phyloP scores from a whole-genome alignment of 2,888 invertebrate species.

The Agrochola lota region DNA sequence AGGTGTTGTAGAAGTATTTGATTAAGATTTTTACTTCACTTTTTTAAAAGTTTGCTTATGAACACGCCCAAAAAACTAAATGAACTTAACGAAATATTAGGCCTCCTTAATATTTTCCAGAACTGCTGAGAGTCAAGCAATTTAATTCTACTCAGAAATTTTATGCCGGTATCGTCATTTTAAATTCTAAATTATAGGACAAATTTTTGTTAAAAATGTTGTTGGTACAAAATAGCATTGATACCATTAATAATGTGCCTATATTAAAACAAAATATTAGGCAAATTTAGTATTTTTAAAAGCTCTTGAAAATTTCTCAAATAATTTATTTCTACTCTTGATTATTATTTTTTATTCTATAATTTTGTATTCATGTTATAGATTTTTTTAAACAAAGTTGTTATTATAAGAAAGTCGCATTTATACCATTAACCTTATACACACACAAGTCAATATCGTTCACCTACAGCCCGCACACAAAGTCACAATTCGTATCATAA shows the following conservation, averaged over 20 bases:
- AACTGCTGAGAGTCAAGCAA: background rate
- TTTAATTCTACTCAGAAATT: no score
- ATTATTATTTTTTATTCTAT: no score
- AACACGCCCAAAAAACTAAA: background rate
- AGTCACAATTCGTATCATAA: background rate
- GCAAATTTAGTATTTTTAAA: no score
- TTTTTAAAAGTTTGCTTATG: background rate
- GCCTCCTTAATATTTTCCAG: background rate
- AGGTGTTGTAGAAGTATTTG: background rate
- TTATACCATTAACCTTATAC: background rate
- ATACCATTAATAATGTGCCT: background rate
- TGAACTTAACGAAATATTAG: background rate
- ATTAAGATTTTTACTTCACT: background rate
- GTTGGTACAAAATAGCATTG: no score
- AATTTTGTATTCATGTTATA: background rate
- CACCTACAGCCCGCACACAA: no score
- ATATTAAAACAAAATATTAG: no score
- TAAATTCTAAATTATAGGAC: background rate
- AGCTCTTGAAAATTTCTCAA: background rate
- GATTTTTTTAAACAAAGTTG: background rate
- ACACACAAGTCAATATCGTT: background rate
- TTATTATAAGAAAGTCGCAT: background rate
- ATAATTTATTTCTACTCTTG: background rate
- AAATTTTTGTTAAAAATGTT: background rate
- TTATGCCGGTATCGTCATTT: no score